Conservation (phyloP, 2,888 invertebrate species). For the Salpingus planirostris region DNA sequence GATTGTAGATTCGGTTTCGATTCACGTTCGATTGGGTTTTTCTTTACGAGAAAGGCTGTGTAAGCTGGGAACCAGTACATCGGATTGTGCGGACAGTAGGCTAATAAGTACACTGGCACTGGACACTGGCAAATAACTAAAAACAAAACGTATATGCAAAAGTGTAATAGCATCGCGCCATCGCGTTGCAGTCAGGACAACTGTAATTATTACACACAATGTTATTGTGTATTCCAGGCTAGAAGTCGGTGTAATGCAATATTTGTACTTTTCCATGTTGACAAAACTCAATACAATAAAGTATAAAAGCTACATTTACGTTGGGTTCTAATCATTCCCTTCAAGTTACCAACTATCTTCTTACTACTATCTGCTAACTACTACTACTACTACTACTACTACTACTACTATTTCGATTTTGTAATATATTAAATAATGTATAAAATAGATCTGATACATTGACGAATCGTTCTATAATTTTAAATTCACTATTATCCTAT, state of each 20-base stretch:
- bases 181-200: slow-evolving; percentile 17
- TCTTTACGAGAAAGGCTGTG: slow-evolving; percentile 35
- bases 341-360: slow-evolving; percentile 7
- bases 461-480: too few species aligned
- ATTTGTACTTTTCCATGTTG: slow-evolving; percentile 57
- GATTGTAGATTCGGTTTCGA: slow-evolving; percentile 32
- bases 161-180: slow-evolving; percentile 16
- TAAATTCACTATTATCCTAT: too few species aligned
- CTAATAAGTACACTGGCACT: slow-evolving; percentile 36
- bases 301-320: slow-evolving; percentile 40
- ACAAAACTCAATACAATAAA: slow-evolving; percentile 50
- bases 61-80: slow-evolving; percentile 37
- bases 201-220: slow-evolving; percentile 33
- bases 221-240: slow-evolving; percentile 42
- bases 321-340: slow-evolving; percentile 24
- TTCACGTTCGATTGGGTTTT: slow-evolving; percentile 31
- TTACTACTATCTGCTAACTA: slow-evolving; percentile 4
- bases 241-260: slow-evolving; percentile 50
- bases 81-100: slow-evolving; percentile 32
- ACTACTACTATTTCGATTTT: slow-evolving; percentile 20
- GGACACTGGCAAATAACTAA: slow-evolving; percentile 36
- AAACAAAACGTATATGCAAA: too few species aligned
- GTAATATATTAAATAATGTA: slow-evolving; percentile 13
- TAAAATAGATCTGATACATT: slow-evolving; percentile 23
- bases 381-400: too few species aligned